Base-by-base conservation (phyloP, 2,888 invertebrate genomes). In the Pandemis cinnamomeana region DNA sequence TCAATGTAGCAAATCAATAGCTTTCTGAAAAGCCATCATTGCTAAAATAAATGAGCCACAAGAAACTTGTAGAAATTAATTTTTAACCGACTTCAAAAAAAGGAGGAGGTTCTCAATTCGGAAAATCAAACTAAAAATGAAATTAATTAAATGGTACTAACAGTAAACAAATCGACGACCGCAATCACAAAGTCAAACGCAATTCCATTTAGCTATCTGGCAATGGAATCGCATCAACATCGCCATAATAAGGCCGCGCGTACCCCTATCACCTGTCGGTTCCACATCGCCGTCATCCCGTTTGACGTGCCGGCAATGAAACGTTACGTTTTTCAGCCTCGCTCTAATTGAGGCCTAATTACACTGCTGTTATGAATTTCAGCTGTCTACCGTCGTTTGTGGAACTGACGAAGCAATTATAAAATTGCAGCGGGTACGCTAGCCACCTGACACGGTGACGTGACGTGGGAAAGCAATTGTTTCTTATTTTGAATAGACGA, bases 241-340 rank as follows among this genome's bases (percentile, higher is more conserved):
- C 36, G 60, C 72, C 79, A 79, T 77, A 84, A 84, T 83, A 83
- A 62, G 71, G 80, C 77, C 83, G 84, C 83, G 84, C 84, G 80
- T 88, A 91, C 91, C 92, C 91, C 91, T 86, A 90, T 91, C 92
- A 91, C 82, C 83, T 88, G 92, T 91, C 92, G 88, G 86, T 84
- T 86, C 87, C 92, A 92, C 84, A 86, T 87, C 86, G 64, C 84
- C 86, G 82, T 88, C 86, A 91, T 88, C 27, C 10, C 11, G 46
- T 48, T 48, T 53, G 67, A 51, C 67, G 67, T 67, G 51, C 51
- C 51, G 51, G 41, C 64, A 64, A 75, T 67, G 69, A 77, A 77
- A 76, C 71, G 71, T 70, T 46, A 67, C 67, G 69, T 74, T 74
- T 74, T 74, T 74, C 70, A 48, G 70, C 69, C 62, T 27, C 66